Percentiles rank a stretch among this genome's conserved stretches.
Evolutionary conservation across 2,113 vertebrate genomes (phyloP).

Genomic region (Thymallus thymallus): DNA sequence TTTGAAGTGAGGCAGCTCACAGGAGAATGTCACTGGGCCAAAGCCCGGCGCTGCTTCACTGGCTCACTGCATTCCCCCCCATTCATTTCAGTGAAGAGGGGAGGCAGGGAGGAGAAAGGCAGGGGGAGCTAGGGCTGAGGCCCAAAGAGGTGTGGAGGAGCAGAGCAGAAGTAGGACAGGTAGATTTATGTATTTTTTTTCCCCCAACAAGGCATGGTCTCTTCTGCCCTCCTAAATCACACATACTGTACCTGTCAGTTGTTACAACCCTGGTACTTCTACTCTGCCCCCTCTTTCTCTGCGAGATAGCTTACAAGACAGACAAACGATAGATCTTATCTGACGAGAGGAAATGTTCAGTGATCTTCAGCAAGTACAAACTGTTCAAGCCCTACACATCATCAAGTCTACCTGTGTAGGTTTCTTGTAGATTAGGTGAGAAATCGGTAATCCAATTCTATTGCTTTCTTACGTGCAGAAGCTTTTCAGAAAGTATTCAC

Average conservation of each 20-base stretch:
- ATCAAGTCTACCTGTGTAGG: background rate
- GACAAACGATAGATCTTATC: conserved; percentile 34
- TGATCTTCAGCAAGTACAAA: background rate
- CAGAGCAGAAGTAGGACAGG: conserved; percentile 32
- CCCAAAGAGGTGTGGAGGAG: conserved; percentile 24
- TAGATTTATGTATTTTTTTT: conserved; percentile 54
- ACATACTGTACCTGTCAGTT: conserved; percentile 43
- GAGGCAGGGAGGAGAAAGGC: conserved; percentile 28
- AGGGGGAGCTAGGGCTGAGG: conserved; percentile 23
- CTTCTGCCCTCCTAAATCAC: conserved; percentile 59
- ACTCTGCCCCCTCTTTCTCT: conserved; percentile 1
- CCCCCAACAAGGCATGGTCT: conserved; percentile 28
- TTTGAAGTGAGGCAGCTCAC: conserved; percentile 68
- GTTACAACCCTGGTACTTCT: conserved; percentile 44
- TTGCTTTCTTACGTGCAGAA: no score
- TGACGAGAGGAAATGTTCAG: background rate
- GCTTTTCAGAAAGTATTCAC: no score
- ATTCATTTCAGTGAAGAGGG: conserved; percentile 63
- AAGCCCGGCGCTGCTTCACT: conserved; percentile 61
- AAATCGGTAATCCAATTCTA: background rate
- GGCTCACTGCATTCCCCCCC: conserved; percentile 69
- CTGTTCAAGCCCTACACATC: background rate
- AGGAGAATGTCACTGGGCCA: conserved; percentile 70
- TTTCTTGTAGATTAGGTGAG: background rate
- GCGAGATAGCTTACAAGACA: conserved; percentile 23